Conservation (phyloP, 2,113 vertebrate genomes). For the Platysteira castanea region DNA sequence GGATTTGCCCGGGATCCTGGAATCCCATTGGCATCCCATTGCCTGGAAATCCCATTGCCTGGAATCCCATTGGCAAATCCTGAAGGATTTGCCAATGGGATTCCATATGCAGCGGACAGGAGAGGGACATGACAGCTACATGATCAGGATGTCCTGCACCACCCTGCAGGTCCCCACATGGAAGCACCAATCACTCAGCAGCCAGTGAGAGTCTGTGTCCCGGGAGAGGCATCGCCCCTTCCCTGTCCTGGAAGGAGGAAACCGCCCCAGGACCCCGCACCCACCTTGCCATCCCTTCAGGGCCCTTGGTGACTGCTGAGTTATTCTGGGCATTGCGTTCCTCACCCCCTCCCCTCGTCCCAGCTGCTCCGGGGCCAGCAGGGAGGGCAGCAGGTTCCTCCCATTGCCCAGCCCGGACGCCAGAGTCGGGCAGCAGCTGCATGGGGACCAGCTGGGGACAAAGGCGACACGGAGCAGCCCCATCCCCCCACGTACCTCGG, state of each 20-base stretch:
- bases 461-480: not conserved
- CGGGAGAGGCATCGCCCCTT: not conserved
- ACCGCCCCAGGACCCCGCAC: not conserved
- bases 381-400: not conserved
- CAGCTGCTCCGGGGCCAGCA: not conserved
- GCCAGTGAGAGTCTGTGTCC: rapidly evolving
- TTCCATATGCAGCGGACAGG: not conserved
- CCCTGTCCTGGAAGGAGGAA: not conserved
- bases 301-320: not conserved
- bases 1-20: not conserved
- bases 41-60: no score
- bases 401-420: not conserved
- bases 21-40: no score
- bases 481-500: not conserved
- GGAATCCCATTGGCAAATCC: no score
- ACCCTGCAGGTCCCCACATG: not conserved
- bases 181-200: not conserved
- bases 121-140: not conserved
- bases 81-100: no score
- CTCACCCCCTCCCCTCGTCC: not conserved
- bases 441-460: not conserved
- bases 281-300: rapidly evolving
- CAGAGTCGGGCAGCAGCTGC: not conserved
- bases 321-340: not conserved
- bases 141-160: not conserved